These are phyloP conservation scores for Anolis apletophallus DNA, from an alignment of 2,797 vertebrate genomes.

Conservation along the genomic window DNA sequence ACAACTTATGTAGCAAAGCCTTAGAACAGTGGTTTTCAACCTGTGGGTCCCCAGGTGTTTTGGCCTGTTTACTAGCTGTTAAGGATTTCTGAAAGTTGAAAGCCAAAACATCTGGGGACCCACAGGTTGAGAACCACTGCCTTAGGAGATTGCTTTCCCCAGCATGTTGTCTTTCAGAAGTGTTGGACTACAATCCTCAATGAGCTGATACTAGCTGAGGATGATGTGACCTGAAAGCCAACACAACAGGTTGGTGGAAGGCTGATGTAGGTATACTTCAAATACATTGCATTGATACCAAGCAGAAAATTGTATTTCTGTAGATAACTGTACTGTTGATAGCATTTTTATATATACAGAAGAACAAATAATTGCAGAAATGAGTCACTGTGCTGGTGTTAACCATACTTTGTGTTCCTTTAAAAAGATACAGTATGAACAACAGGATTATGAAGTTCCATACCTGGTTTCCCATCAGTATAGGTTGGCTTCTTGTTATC, in stretches of 20 bases:
- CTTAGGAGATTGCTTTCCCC: too few species aligned
- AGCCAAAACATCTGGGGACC: too few species aligned
- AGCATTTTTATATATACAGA: not conserved
- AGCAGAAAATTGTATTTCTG: not conserved
- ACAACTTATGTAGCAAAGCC: too few species aligned
- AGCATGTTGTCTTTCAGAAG: not conserved
- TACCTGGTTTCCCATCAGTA: conserved; percentile 71
- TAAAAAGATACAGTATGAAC: not conserved
- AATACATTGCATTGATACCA: not conserved
- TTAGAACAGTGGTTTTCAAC: too few species aligned
- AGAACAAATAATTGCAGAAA: not conserved
- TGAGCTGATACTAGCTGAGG: not conserved
- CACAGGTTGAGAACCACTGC: too few species aligned
- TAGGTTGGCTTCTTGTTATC: conserved; percentile 54
- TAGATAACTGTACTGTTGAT: not conserved
- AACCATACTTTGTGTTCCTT: not conserved
- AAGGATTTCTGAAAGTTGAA: too few species aligned
- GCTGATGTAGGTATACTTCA: not conserved
- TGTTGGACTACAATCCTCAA: not conserved
- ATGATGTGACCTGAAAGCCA: not conserved
- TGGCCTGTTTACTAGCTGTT: too few species aligned
- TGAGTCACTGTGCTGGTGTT: not conserved
- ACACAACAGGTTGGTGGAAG: not conserved
- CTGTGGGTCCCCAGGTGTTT: too few species aligned
- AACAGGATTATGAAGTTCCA: conserved; percentile 37